phyloP scores from a whole-genome alignment of 2,888 invertebrate genomes.

The Torymus aiolomorphi region DNA sequence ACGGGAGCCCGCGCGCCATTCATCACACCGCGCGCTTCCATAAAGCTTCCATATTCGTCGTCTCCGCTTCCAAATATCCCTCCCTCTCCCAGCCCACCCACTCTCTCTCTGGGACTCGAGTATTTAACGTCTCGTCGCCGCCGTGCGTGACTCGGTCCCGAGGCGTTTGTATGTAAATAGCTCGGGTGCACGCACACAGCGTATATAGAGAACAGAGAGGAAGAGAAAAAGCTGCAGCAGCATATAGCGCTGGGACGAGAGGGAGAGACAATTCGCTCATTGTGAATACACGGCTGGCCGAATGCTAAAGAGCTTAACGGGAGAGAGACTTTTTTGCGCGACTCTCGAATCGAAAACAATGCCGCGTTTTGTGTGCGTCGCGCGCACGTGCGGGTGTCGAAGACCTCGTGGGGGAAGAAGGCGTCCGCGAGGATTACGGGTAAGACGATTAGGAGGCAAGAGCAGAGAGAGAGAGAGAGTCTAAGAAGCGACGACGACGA shows the following conservation, averaged over 20 bases:
- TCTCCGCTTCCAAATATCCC: neutral
- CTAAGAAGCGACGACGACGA: no score
- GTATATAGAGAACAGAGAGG: neutral
- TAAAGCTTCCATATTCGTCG: neutral
- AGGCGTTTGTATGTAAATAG: conserved; percentile 56
- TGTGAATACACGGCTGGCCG: conserved; percentile 8
- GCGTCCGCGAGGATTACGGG: no score
- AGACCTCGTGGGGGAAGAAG: no score
- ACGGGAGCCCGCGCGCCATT: neutral
- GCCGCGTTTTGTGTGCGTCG: neutral
- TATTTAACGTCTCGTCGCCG: conserved; percentile 41
- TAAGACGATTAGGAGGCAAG: no score
- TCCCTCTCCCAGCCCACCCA: conserved; percentile 19
- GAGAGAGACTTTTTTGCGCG: neutral
- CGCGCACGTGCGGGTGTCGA: no score
- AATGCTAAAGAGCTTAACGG: conserved; percentile 30
- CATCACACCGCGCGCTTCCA: no score
- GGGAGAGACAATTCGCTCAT: conserved; percentile 39
- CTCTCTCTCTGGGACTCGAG: conserved; percentile 32
- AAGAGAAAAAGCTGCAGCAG: neutral
- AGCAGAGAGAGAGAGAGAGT: no score
- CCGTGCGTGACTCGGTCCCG: neutral
- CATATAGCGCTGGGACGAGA: neutral
- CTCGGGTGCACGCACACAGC: conserved; percentile 23
- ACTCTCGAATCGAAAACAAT: conserved; percentile 40